These are phyloP conservation scores for Holacanthella duospinosa DNA, from an alignment of 2,888 invertebrate species.

Conservation along the genomic window DNA sequence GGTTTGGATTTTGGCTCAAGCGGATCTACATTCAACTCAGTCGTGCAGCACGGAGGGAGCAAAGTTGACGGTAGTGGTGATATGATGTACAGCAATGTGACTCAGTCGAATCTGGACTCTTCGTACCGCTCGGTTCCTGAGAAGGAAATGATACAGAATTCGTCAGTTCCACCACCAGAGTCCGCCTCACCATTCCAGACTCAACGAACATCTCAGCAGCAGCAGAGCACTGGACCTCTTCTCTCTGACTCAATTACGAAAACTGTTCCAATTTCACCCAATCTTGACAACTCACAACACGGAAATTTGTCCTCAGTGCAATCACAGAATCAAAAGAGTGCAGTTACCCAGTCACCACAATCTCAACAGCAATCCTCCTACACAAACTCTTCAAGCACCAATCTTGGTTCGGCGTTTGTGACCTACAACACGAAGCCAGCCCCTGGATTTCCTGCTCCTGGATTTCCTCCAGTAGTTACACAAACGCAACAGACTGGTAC, in stretches of 20 bases:
- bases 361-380: slow-evolving; percentile 28
- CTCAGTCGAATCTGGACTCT: neutral
- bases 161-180: slow-evolving; percentile 22
- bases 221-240: neutral
- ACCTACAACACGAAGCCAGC: slow-evolving; percentile 32
- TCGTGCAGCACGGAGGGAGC: slow-evolving; percentile 25
- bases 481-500: neutral
- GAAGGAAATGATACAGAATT: slow-evolving; percentile 26
- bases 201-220: slow-evolving; percentile 23
- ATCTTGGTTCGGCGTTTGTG: slow-evolving; percentile 35
- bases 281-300: slow-evolving; percentile 9
- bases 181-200: slow-evolving; percentile 34
- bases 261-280: slow-evolving; percentile 18
- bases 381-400: slow-evolving; percentile 21
- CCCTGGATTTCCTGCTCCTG: slow-evolving; percentile 36
- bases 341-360: slow-evolving; percentile 5
- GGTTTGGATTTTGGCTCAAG: slow-evolving; percentile 64
- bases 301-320: slow-evolving; percentile 16
- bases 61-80: slow-evolving; percentile 19
- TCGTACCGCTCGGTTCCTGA: no score
- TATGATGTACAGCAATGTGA: slow-evolving; percentile 29
- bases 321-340: slow-evolving; percentile 17
- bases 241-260: neutral
- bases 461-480: slow-evolving; percentile 24
- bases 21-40: slow-evolving; percentile 28